Conservation (phyloP, 2,888 invertebrate species). For the Dinocampus coccinellae region DNA sequence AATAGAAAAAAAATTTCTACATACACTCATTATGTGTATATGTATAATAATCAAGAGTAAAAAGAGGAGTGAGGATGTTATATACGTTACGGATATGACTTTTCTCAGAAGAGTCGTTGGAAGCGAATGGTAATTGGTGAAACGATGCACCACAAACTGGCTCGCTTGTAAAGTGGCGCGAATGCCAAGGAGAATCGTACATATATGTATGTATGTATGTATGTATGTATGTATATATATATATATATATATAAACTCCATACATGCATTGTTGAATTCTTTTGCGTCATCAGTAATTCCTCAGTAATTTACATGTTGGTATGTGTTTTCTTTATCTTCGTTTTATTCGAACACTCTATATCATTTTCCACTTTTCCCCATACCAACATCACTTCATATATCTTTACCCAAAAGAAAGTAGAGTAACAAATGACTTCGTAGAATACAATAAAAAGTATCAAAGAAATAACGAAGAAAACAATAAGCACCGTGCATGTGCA, state of each 20-base stretch:
- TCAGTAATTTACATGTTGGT: slow-evolving; percentile 17
- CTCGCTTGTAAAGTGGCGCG: slow-evolving; percentile 25
- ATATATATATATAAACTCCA: slow-evolving; percentile 7
- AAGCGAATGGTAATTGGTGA: slow-evolving; percentile 37
- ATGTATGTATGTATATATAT: background rate
- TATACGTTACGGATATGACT: slow-evolving; percentile 37
- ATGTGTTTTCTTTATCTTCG: background rate
- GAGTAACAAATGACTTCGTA: slow-evolving; percentile 10
- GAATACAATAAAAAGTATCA: background rate
- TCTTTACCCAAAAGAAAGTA: slow-evolving; percentile 5
- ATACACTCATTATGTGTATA: slow-evolving; percentile 4
- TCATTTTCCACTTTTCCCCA: background rate
- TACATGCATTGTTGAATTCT: slow-evolving; percentile 2
- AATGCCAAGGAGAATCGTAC: slow-evolving; percentile 23
- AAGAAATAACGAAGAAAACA: background rate
- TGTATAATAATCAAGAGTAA: slow-evolving; percentile 1
- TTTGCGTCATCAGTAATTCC: slow-evolving; percentile 13
- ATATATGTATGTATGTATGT: background rate
- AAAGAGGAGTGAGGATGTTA: slow-evolving; percentile 7
- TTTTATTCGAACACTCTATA: background rate
- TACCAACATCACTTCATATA: background rate
- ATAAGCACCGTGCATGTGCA: background rate
- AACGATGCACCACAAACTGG: slow-evolving; percentile 36
- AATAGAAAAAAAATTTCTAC: background rate
- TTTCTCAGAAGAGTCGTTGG: slow-evolving; percentile 38